phyloP scores from a whole-genome alignment of 1,140 invertebrate genomes.

The Drosophila bocqueti region DNA sequence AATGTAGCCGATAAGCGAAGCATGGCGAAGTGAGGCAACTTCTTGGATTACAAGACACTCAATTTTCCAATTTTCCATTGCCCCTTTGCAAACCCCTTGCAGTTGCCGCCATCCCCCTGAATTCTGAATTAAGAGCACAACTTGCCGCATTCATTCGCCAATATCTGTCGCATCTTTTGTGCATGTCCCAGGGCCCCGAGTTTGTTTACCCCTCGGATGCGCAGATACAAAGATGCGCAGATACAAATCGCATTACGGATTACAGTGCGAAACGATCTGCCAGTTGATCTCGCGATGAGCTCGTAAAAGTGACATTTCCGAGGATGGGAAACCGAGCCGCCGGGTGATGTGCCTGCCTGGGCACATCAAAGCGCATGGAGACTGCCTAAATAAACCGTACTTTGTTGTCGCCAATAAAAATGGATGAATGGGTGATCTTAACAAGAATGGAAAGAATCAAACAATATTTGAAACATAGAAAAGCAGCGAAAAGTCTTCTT shows the following conservation, averaged over 20 bases:
- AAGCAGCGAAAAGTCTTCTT: no score
- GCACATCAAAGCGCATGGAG: slow-evolving; percentile 17
- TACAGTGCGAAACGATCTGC: slow-evolving; percentile 33
- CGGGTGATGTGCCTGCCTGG: background rate
- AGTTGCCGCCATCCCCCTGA: slow-evolving; percentile 7
- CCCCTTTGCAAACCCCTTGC: slow-evolving; percentile 27
- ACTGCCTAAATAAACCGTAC: background rate
- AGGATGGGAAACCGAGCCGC: background rate
- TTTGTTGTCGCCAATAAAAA: slow-evolving; percentile 11
- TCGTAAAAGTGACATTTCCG: slow-evolving; percentile 15
- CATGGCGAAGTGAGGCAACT: slow-evolving; percentile 47
- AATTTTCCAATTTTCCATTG: slow-evolving; percentile 21
- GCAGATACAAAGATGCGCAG: slow-evolving; percentile 5
- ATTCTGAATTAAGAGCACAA: slow-evolving; percentile 56
- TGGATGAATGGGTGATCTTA: no score
- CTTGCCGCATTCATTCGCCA: slow-evolving; percentile 51
- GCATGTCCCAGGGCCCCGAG: slow-evolving; percentile 22
- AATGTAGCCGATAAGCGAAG: slow-evolving; percentile 69
- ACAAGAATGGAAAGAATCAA: background rate
- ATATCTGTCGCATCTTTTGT: slow-evolving; percentile 53
- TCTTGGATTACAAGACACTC: slow-evolving; percentile 77
- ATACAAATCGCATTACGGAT: slow-evolving; percentile 45
- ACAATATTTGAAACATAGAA: background rate
- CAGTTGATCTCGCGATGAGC: slow-evolving; percentile 33
- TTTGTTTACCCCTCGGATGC: slow-evolving; percentile 46